These are phyloP conservation scores for Galeopsomyia nigrocyanea DNA, from an alignment of 2,888 invertebrate species.

Conservation along the genomic window DNA sequence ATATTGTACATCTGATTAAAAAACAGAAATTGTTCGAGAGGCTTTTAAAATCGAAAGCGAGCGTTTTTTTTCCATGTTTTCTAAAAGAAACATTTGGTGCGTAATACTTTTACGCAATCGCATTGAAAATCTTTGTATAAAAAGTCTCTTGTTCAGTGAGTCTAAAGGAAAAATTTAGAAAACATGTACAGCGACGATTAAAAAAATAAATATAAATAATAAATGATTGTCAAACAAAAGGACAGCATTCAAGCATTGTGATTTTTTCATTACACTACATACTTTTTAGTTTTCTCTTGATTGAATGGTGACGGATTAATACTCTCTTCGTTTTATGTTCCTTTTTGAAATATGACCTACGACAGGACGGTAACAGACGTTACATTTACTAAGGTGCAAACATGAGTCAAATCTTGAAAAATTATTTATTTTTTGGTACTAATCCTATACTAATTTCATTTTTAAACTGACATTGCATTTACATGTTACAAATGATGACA, in stretches of 20 bases:
- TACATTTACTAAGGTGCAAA: slow-evolving; percentile 7
- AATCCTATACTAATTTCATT: background rate
- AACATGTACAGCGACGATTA: slow-evolving; percentile 49
- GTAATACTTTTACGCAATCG: slow-evolving; percentile 11
- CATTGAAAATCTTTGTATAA: slow-evolving; percentile 31
- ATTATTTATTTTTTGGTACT: background rate
- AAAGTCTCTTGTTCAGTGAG: slow-evolving; percentile 43
- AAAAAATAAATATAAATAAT: slow-evolving; percentile 42
- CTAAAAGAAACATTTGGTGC: slow-evolving; percentile 14
- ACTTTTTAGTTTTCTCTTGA: slow-evolving; percentile 13
- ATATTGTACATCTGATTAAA: slow-evolving; percentile 41
- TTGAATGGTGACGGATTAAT: slow-evolving; percentile 8
- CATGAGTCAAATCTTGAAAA: background rate
- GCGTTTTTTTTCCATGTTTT: slow-evolving; percentile 31
- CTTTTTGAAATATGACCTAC: slow-evolving; percentile 8
- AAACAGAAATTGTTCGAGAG: slow-evolving; percentile 33
- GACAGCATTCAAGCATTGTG: slow-evolving; percentile 38
- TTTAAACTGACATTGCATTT: slow-evolving; percentile 38
- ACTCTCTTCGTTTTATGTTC: slow-evolving; percentile 15
- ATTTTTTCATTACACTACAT: slow-evolving; percentile 23
- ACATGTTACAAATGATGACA: slow-evolving; percentile 20
- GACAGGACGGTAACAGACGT: slow-evolving; percentile 19
- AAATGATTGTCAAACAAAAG: slow-evolving; percentile 45
- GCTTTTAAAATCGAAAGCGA: slow-evolving; percentile 30
- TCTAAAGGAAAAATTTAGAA: slow-evolving; percentile 21